Percentiles rank a stretch among this genome's conserved stretches.
Conservation (phyloP, 2,888 invertebrate species). For the Sminthurinus aureus region DNA sequence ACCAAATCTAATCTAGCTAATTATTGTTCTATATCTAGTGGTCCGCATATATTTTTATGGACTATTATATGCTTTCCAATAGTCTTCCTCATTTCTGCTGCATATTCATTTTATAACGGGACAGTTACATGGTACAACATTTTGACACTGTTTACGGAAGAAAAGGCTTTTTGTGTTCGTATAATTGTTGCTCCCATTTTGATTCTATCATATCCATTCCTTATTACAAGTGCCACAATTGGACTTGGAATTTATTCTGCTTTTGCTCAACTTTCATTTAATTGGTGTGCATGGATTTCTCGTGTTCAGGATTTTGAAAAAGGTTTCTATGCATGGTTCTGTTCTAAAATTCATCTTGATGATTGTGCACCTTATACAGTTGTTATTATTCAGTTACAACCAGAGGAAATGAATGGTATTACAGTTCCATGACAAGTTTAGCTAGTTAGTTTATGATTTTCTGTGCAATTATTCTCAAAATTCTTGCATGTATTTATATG, state of each 20-base stretch:
- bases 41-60: neutral
- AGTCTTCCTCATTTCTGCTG: neutral
- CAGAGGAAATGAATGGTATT: no score
- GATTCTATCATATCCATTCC: neutral
- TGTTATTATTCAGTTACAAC: neutral
- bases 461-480: neutral
- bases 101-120: neutral
- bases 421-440: neutral
- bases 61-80: neutral
- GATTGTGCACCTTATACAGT: neutral
- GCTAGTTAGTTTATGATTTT: neutral
- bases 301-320: neutral
- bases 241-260: neutral
- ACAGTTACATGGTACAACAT: conserved; percentile 4
- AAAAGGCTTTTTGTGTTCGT: neutral
- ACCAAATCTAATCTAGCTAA: neutral
- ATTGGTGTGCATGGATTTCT: neutral
- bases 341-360: neutral
- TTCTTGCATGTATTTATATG: neutral
- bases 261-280: neutral
- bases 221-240: neutral
- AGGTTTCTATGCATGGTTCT: neutral
- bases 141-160: neutral
- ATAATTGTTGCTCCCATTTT: neutral
- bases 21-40: neutral